These are phyloP conservation scores for Trissolcus basalis DNA, from an alignment of 1,140 invertebrate species.

Conservation along the genomic window DNA sequence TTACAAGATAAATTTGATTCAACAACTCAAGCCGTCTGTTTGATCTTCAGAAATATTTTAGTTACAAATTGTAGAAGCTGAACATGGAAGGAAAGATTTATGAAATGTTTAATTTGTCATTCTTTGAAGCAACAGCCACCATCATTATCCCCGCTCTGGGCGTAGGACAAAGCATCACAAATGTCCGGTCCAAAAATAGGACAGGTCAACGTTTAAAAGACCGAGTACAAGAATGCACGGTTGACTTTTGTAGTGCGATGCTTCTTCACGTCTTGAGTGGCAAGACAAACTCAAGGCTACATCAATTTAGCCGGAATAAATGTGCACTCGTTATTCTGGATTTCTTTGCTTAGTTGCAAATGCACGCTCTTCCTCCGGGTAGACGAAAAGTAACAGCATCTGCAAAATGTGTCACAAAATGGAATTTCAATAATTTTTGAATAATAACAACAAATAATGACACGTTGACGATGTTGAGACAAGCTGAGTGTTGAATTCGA, in stretches of 20 bases:
- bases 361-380: too few relatives aligned
- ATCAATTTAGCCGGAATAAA: constrained; percentile 29
- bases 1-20: too few relatives aligned
- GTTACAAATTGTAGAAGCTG: too few relatives aligned
- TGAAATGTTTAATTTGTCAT: not conserved
- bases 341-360: constrained; percentile 4
- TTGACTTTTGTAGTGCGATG: constrained; percentile 36
- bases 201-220: constrained; percentile 36
- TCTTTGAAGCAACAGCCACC: not conserved
- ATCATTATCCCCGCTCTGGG: not conserved
- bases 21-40: too few relatives aligned
- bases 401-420: not conserved
- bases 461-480: not conserved
- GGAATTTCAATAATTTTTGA: too few relatives aligned
- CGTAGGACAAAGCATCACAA: constrained; percentile 2
- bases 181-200: constrained; percentile 11
- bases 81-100: too few relatives aligned
- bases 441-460: too few relatives aligned
- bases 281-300: constrained; percentile 35
- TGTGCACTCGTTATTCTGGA: constrained; percentile 14
- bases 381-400: constrained; percentile 11
- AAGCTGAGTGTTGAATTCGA: not conserved
- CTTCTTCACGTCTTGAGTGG: constrained; percentile 30
- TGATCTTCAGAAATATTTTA: too few relatives aligned
- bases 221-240: constrained; percentile 21